Evolutionary conservation across 2,888 invertebrate species (phyloP), one percentile per base, ranked within the genome.

Genomic region (Eledona agricola): DNA sequence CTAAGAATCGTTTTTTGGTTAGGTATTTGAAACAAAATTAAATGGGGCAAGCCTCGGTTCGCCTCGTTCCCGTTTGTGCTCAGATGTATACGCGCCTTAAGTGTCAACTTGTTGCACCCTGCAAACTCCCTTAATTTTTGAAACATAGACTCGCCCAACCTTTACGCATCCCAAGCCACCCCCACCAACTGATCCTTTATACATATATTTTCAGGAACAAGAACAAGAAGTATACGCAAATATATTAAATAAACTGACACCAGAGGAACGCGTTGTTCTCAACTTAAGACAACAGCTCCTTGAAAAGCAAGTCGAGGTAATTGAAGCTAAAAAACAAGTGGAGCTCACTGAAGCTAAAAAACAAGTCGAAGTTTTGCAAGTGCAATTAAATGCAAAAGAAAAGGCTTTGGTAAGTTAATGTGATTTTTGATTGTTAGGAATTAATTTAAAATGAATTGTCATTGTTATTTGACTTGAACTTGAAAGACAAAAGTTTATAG

Each of bases 381-480:
- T 42, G 42, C 17, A 29, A 11, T 42, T 42, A 19, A 13, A 19
- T 42, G 42, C 29, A 2, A 42, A 12, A 42, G 28, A 42, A 42
- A 42, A 28, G 17, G 16, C 28, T 40, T 40, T 40, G 40, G 40
- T 40, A 40, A 40, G 28, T 40, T 40, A 40, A 40, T 40, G 40
- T 40, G 28, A 40, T 40, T 40, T 40, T 40, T 26, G 26, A 40
- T 40, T 40, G 16, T 40, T 40, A 15, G 20, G 23, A 45, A 45
- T 45, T 45, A 45, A 45, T 32, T 45, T 45, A 45, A 45, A 32
- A 32, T 45, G 10, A 45, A 45, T 45, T 45, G 43, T 43, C 43
- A 43, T 43, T 43, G 43, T 43, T 31, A 43, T 31, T 43, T 45
- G 9, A 45, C 31, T 23, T 45, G 9, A 40, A 28, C 40, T 40